Conservation (phyloP, 1,140 invertebrate species). For the Brachionus rotundiformis region DNA sequence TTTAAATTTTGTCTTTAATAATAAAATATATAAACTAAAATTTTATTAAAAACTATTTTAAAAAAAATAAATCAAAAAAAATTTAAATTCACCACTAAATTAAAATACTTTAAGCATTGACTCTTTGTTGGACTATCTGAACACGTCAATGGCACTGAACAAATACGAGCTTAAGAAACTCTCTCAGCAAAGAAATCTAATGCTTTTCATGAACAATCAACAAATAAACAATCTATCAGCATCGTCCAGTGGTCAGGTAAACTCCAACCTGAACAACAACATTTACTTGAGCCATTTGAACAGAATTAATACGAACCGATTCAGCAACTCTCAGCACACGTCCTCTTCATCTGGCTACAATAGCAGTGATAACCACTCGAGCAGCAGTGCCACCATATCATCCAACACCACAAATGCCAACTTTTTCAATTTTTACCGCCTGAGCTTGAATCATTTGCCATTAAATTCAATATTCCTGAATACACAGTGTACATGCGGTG, state of each 20-base stretch:
- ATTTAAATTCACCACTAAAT: not conserved
- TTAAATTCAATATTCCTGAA: constrained; percentile 13
- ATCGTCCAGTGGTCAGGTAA: not conserved
- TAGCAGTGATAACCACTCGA: constrained; percentile 11
- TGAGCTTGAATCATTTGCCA: constrained; percentile 22
- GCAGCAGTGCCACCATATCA: not conserved
- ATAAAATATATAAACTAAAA: too few relatives aligned
- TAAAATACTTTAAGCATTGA: constrained; percentile 21
- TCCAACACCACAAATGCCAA: not conserved
- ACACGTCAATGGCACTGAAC: constrained; percentile 39
- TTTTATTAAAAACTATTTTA: not conserved
- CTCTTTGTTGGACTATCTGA: constrained; percentile 41
- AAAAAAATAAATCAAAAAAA: not conserved
- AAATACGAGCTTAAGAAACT: constrained; percentile 44
- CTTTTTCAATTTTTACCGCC: constrained; percentile 26
- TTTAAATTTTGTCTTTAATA: too few relatives aligned
- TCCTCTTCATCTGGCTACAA: constrained; percentile 35
- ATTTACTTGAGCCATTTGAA: constrained; percentile 13
- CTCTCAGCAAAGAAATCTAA: constrained; percentile 21
- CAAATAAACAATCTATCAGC: not conserved
- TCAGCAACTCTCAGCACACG: not conserved
- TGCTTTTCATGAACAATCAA: constrained; percentile 21
- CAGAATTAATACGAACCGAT: not conserved
- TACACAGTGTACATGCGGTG: constrained; percentile 5
- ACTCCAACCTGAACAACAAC: not conserved